These are phyloP conservation scores for Alectura lathami DNA, from an alignment of 2,113 vertebrate species.

Conservation along the genomic window DNA sequence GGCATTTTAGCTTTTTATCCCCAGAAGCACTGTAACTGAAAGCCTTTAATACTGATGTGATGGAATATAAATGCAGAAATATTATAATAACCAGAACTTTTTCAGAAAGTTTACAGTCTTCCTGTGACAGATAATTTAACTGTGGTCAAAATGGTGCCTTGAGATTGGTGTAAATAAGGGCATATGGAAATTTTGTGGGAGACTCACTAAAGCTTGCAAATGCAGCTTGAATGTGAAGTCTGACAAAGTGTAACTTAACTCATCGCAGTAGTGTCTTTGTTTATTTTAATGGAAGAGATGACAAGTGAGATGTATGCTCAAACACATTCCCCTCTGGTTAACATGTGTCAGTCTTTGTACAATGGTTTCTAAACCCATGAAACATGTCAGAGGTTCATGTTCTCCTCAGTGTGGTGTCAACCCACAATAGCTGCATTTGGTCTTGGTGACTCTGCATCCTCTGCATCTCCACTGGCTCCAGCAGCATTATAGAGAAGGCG, in stretches of 20 bases:
- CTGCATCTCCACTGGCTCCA: neutral
- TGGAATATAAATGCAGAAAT: constrained; percentile 86
- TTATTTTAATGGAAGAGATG: neutral
- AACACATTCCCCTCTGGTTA: neutral
- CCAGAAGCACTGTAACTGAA: constrained; percentile 84
- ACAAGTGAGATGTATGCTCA: neutral
- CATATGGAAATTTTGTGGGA: constrained; percentile 71
- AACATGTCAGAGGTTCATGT: neutral
- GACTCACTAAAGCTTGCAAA: constrained; percentile 62
- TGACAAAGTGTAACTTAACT: constrained; percentile 11
- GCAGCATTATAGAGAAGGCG: neutral
- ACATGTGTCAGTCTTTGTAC: neutral
- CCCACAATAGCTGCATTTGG: neutral
- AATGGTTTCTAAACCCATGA: neutral
- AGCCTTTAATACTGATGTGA: constrained; percentile 86
- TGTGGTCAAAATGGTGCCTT: constrained; percentile 78
- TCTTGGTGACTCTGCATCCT: neutral
- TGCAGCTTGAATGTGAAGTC: constrained; percentile 30
- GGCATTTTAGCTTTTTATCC: constrained; percentile 86
- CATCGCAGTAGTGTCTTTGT: constrained; percentile 44
- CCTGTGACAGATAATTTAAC: constrained; percentile 81
- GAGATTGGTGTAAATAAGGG: constrained; percentile 77
- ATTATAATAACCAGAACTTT: constrained; percentile 85
- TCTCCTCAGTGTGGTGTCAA: neutral
- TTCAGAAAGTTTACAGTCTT: constrained; percentile 81